Evolutionary conservation across 1,140 invertebrate species (phyloP), one percentile per base, ranked within the genome.

Genomic region (Drosophila ironensis): DNA sequence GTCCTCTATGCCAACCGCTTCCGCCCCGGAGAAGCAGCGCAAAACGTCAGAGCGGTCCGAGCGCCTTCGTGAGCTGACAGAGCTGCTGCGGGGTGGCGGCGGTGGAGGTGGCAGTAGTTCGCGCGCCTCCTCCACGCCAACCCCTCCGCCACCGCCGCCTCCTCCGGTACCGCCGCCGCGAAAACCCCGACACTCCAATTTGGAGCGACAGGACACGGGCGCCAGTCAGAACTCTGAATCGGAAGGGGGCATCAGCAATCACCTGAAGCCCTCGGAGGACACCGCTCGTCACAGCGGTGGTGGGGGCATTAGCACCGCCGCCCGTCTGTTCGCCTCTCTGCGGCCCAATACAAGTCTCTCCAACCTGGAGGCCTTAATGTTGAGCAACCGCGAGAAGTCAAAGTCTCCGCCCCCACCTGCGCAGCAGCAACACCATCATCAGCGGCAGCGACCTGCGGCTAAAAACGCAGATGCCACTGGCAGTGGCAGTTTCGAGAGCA

Each of bases 31-130:
- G 3, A 88, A 91, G 45, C 88, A 90, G 51, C 81, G 88, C 25
- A 89, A 88, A 47, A 66, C 72, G 25, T 52, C 70, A 11, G 82
- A 90, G 45, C 94, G 94, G 88, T 92, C 94, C 9, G 93, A 95
- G 84, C 92, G 93, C 53, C 91, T 96, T 54, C 92, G 93, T 63
- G 94, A 95, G 89, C 91, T 96, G 52, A 96, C 95, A 3, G 94
- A 96, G 84, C 92, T 94, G 50, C 91, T 96, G 17, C 93, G 93
- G 63, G 92, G 70, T 11, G 51, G 50, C 33, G 64, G 90, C 91
- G 53, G 90, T 78, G 82, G 74, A 0, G 33, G 56, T 88, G 68
- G 54, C 12, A 77, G 51, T 25, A 77, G 59, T 27, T 77, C 80
- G 47, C 74, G 86, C 33, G 71, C 86, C 38, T 91, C 91, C 1